Evolutionary conservation across 1,140 invertebrate genomes (phyloP).

Genomic region (Bombus difficillimus): DNA sequence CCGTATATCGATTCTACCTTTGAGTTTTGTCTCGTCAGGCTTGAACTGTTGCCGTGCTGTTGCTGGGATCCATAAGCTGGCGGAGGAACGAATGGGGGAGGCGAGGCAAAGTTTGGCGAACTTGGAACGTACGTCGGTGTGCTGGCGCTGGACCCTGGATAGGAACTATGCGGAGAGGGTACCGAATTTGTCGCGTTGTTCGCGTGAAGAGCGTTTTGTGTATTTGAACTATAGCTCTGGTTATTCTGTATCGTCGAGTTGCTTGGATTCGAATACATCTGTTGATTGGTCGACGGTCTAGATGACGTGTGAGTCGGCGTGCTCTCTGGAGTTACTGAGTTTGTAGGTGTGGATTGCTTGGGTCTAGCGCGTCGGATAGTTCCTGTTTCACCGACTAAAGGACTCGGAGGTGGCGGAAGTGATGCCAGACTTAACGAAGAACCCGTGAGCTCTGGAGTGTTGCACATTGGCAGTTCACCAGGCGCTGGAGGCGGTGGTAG

Average conservation of each 20-base stretch:
- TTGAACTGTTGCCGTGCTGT: constrained; percentile 63
- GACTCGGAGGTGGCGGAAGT: constrained; percentile 86
- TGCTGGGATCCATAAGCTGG: constrained; percentile 77
- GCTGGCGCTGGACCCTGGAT: constrained; percentile 72
- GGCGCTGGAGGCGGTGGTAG: constrained; percentile 90
- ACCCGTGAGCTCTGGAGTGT: constrained; percentile 85
- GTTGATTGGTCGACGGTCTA: constrained; percentile 35
- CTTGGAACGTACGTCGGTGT: constrained; percentile 72
- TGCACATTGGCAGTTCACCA: constrained; percentile 84
- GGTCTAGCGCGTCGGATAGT: constrained; percentile 81
- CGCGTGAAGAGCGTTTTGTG: constrained; percentile 28
- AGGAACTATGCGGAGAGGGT: constrained; percentile 72
- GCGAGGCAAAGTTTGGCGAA: constrained; percentile 73
- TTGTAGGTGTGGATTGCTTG: constrained; percentile 77
- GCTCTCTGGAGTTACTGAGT: constrained; percentile 75
- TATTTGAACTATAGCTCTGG: constrained; percentile 51
- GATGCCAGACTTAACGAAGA: constrained; percentile 87
- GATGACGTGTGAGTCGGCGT: constrained; percentile 78
- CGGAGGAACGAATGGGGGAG: constrained; percentile 81
- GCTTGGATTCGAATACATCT: constrained; percentile 59
- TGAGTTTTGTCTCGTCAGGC: constrained; percentile 71
- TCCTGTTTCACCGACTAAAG: constrained; percentile 80
- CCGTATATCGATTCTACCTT: constrained; percentile 71
- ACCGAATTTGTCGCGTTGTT: constrained; percentile 58
- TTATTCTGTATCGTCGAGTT: constrained; percentile 49